Evolutionary conservation across 2,797 vertebrate genomes (phyloP).

Genomic region (Hemibagrus guttatus): DNA sequence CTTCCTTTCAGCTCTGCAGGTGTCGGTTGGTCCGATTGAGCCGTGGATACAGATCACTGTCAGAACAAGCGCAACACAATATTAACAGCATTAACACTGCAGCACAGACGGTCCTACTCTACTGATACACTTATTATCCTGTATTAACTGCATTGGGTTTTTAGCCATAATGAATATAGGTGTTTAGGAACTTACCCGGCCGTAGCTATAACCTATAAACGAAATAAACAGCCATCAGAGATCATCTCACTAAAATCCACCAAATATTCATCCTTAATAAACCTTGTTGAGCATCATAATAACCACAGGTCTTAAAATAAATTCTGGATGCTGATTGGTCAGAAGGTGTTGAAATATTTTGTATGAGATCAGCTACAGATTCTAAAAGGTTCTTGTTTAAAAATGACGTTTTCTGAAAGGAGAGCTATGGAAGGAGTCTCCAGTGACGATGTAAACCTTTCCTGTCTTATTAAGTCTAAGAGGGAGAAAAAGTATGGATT

Average conservation of each 20-base stretch:
- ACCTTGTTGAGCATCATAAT: not conserved
- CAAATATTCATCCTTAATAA: not conserved
- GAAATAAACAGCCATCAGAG: not conserved
- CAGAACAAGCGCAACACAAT: not conserved
- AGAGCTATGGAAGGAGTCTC: too few relatives aligned
- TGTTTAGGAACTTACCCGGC: not conserved
- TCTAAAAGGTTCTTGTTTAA: not conserved
- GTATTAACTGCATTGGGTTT: not conserved
- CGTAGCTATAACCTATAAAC: not conserved
- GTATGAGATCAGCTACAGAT: not conserved
- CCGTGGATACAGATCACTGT: not conserved
- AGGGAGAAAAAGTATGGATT: too few relatives aligned
- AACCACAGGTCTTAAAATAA: not conserved
- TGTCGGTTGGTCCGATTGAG: too few relatives aligned
- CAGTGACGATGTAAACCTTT: too few relatives aligned
- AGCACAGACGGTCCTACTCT: not conserved
- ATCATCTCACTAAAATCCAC: not conserved
- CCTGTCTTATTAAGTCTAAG: too few relatives aligned
- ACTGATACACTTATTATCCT: not conserved
- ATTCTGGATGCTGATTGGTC: not conserved
- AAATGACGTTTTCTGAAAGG: not conserved
- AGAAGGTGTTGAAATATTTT: not conserved
- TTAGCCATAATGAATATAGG: not conserved
- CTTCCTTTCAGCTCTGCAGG: not conserved
- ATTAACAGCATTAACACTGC: not conserved